These are phyloP conservation scores for Epinotia nisella DNA, from an alignment of 2,888 invertebrate species.

Conservation along the genomic window DNA sequence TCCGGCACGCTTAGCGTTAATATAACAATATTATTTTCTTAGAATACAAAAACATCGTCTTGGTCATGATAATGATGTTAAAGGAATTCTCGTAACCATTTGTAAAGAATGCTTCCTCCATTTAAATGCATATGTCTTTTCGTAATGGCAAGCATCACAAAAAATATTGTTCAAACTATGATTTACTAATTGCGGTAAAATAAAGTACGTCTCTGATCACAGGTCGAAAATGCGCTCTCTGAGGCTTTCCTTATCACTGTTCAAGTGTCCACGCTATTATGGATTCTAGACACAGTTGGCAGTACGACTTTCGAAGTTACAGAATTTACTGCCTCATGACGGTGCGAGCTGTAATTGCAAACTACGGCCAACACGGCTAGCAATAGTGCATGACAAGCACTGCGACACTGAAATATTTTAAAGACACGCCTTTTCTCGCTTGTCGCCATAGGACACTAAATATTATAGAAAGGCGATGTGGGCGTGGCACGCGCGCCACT, in stretches of 20 bases:
- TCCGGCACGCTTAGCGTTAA: conserved; percentile 21
- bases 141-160: not conserved
- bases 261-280: not conserved
- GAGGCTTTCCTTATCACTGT: not conserved
- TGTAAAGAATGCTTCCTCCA: conserved; percentile 5
- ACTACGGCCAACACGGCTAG: not conserved
- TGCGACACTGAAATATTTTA: not conserved
- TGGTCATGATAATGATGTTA: not conserved
- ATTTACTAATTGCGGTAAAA: not conserved
- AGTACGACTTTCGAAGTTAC: not conserved
- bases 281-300: not conserved
- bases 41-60: not conserved
- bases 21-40: not conserved
- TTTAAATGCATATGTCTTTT: conserved; percentile 29
- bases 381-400: not conserved
- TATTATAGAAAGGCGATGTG: no score
- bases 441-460: no score
- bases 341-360: not conserved
- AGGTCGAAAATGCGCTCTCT: not conserved
- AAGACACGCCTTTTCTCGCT: not conserved
- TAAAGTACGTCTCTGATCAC: not conserved
- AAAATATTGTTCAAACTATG: not conserved
- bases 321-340: not conserved
- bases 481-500: no score
- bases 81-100: not conserved